Conservation (phyloP, 2,888 invertebrate species). For the Hemicrepidius hirtus region DNA sequence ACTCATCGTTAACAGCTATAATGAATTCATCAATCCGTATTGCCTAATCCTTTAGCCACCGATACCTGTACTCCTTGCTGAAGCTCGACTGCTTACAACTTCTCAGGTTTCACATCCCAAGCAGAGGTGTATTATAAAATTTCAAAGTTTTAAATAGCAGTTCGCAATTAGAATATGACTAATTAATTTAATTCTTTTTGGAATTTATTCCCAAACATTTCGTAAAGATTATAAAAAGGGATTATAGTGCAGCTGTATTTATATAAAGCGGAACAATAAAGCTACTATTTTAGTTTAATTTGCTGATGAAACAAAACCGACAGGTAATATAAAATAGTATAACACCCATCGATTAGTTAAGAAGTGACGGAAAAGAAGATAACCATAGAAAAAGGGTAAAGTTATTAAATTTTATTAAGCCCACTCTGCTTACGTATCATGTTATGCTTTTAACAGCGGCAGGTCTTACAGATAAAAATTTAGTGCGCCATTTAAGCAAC, state of each 20-base stretch:
- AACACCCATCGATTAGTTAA: conserved; percentile 46
- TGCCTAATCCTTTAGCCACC: conserved; percentile 60
- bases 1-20: conserved; percentile 66
- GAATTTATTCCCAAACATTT: no score
- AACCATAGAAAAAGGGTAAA: conserved; percentile 39
- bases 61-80: conserved; percentile 45
- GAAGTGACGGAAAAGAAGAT: conserved; percentile 40
- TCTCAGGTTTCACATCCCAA: conserved; percentile 38
- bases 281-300: conserved; percentile 13
- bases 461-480: conserved; percentile 47
- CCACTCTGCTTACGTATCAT: conserved; percentile 42
- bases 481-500: conserved; percentile 35
- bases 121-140: conserved; percentile 31
- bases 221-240: no score
- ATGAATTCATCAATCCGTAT: conserved; percentile 68
- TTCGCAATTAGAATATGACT: no score
- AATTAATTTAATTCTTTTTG: no score
- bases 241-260: no score
- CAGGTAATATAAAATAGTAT: conserved; percentile 35
- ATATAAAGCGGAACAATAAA: conserved; percentile 2
- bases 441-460: conserved; percentile 47
- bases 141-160: no score
- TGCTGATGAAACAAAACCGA: conserved; percentile 3
- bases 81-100: conserved; percentile 36
- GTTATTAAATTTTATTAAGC: conserved; percentile 44